Percentiles rank a stretch among this genome's conserved stretches.
Evolutionary conservation across 1,140 invertebrate genomes (phyloP).

Genomic region (Drosophila subobscura): DNA sequence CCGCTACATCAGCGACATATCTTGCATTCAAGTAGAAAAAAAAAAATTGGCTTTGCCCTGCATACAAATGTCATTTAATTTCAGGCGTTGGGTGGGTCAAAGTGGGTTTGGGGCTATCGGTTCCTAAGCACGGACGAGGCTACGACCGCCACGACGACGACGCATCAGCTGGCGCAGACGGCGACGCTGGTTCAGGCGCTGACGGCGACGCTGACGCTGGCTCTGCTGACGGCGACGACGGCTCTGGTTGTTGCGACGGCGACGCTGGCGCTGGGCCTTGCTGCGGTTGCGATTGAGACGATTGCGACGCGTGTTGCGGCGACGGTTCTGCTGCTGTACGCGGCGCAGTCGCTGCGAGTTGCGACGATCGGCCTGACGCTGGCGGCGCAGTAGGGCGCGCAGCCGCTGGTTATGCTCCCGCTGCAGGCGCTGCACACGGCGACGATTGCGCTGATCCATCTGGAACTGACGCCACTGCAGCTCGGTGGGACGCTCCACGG

Average conservation of each 20-base stretch:
- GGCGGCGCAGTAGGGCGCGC: constrained; percentile 48
- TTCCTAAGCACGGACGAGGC: not conserved
- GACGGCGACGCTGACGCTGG: constrained; percentile 38
- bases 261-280: constrained; percentile 44
- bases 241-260: constrained; percentile 18
- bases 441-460: constrained; percentile 60
- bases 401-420: constrained; percentile 61
- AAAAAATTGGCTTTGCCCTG: not conserved
- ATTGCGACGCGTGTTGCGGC: constrained; percentile 26
- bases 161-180: constrained; percentile 34
- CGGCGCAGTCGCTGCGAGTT: constrained; percentile 36
- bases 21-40: not conserved
- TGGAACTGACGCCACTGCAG: constrained; percentile 66
- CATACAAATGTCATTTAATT: constrained; percentile 38
- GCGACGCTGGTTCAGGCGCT: constrained; percentile 30
- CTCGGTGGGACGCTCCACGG: constrained; percentile 42
- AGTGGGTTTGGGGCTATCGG: too few species aligned
- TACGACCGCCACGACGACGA: constrained; percentile 46
- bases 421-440: constrained; percentile 62
- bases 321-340: constrained; percentile 38
- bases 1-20: too few species aligned
- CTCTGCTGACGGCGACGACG: constrained; percentile 28
- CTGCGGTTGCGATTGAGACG: constrained; percentile 58
- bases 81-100: not conserved
- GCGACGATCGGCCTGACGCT: constrained; percentile 44